Percentiles rank a stretch among this genome's conserved stretches.
Conservation (phyloP, 2,113 vertebrate species). For the Chrysemys picta region DNA sequence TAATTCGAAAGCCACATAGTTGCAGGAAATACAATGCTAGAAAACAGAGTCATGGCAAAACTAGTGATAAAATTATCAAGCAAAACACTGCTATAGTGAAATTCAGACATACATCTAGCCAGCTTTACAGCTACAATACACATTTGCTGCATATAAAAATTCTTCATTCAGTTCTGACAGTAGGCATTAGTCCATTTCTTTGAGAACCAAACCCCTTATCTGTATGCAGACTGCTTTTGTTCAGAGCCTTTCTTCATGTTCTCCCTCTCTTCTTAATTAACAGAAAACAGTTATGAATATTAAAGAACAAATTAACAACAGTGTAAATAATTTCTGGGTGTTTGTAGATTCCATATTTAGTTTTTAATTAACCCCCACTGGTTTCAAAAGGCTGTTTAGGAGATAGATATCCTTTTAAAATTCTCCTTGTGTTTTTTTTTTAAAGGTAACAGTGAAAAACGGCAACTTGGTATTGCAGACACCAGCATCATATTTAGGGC, state of each 20-base stretch:
- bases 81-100: background rate
- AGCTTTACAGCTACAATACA: background rate
- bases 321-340: slow-evolving; percentile 79
- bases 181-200: slow-evolving; percentile 21
- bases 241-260: slow-evolving; percentile 69
- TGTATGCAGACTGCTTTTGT: slow-evolving; percentile 70
- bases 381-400: slow-evolving; percentile 60
- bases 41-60: background rate
- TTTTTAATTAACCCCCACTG: slow-evolving; percentile 80
- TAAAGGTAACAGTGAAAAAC: background rate
- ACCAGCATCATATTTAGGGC: background rate
- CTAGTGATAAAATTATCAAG: background rate
- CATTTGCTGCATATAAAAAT: slow-evolving; percentile 52
- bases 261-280: slow-evolving; percentile 82
- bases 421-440: slow-evolving; percentile 24
- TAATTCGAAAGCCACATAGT: background rate
- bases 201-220: slow-evolving; percentile 69
- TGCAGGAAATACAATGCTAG: background rate
- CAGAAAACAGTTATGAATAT: slow-evolving; percentile 80
- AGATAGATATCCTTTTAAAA: slow-evolving; percentile 41
- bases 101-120: background rate
- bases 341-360: slow-evolving; percentile 78
- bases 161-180: slow-evolving; percentile 13
- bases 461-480: background rate
- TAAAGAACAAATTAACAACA: slow-evolving; percentile 82